Conservation (phyloP, 2,113 vertebrate genomes). For the Octodon degus region DNA sequence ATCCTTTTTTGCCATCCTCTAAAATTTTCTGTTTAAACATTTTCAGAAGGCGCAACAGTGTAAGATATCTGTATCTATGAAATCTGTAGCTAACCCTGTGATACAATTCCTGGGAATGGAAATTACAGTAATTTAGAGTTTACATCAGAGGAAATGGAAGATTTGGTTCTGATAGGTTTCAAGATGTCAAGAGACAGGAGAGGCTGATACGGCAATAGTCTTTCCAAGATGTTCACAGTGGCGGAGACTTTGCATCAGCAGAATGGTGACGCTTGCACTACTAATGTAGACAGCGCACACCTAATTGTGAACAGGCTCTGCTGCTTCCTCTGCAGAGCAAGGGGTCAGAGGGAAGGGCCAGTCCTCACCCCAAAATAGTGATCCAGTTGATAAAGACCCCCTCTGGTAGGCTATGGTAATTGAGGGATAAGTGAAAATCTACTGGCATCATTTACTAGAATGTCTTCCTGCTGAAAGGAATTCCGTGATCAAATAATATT, state of each 20-base stretch:
- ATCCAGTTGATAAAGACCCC: not conserved
- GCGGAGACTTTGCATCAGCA: not conserved
- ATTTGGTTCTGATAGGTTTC: not conserved
- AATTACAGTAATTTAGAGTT: not conserved
- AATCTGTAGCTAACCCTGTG: not conserved
- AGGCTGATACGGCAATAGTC: not conserved
- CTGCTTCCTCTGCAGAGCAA: not conserved
- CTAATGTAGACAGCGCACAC: not conserved
- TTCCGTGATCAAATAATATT: constrained; percentile 58
- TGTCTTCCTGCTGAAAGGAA: constrained; percentile 40
- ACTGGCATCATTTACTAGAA: not conserved
- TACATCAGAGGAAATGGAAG: not conserved
- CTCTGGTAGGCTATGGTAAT: not conserved
- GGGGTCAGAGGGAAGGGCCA: not conserved
- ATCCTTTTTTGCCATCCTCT: constrained; percentile 27
- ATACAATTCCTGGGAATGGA: not conserved
- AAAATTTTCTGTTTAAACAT: not conserved
- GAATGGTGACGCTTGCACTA: too few relatives aligned
- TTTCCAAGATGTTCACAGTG: not conserved
- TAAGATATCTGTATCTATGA: not conserved
- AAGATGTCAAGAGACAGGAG: not conserved
- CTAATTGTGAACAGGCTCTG: not conserved
- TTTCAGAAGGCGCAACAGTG: not conserved
- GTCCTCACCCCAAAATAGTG: not conserved
- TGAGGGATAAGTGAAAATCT: not conserved